Evolutionary conservation across 2,113 vertebrate species (phyloP), one percentile per base, ranked within the genome.

Genomic region (Scytalopus superciliaris): DNA sequence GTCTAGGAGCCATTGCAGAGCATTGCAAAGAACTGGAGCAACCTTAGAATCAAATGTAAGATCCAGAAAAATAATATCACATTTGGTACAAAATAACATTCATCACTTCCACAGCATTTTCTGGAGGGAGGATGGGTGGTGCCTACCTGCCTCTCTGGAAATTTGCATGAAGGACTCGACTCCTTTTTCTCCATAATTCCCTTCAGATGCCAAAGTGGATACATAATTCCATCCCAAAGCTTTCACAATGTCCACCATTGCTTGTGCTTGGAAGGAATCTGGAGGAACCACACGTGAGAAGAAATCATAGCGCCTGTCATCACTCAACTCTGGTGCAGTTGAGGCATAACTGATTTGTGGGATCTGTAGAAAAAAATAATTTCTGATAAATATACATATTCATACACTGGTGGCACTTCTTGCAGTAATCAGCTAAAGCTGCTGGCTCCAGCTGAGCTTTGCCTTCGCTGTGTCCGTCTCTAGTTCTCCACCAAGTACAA

Each of bases 261-360:
- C 99, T 97, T 99, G 99, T 62, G 99, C 99, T 98, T 99, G 99
- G 97, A 99, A 99, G 49, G 99, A 99, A 96, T 99, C 99, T 3
- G 99, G 99, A 56, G 99, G 99, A 87, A 99, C 99, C 97, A 99
- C 99, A 3, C 99, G 98, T 15, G 99, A 99, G 98, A 99, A 99
- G 98, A 99, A 99, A 97, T 99, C 99, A 60, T 99, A 99, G 77
- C 99, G 99, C 33, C 99, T 98, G 97, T 99, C 99, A 50, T 99
- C 99, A 55, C 99, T 99, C 97, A 99, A 90, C 97, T 99, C 99
- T 2, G 99, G 99, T 73, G 99, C 99, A 3, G 99, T 99, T 75
- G 99, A 99, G 22, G 99, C 99, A 35, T 99, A 99, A 98, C 99
- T 99, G 96, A 99, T 99, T 98, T 99, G 99, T 10, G 99, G 99